Evolutionary conservation across 2,888 invertebrate genomes (phyloP).

Genomic region (Boloria selene): DNA sequence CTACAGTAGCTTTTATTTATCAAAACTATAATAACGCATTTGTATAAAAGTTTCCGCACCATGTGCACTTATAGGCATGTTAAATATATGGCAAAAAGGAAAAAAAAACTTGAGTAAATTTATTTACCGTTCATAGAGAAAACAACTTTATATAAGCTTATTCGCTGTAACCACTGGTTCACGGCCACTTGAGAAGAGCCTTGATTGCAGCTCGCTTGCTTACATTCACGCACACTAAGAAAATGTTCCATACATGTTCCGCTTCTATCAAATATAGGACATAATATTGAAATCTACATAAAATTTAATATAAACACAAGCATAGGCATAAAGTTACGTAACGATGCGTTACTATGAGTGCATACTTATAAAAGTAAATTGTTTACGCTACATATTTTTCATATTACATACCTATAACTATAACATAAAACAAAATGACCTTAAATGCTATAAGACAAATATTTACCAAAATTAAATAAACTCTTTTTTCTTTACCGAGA

Average conservation of each 20-base stretch:
- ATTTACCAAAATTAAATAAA: no score
- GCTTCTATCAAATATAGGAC: slow-evolving; percentile 13
- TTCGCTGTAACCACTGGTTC: slow-evolving; percentile 63
- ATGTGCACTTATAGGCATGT: slow-evolving; percentile 6
- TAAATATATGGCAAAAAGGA: slow-evolving; percentile 20
- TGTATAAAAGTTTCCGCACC: slow-evolving; percentile 5
- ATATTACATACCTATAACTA: background rate
- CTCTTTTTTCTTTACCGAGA: no score
- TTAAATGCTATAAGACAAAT: no score
- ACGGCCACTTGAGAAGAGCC: slow-evolving; percentile 64
- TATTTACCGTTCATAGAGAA: slow-evolving; percentile 25
- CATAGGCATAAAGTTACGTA: slow-evolving; percentile 28
- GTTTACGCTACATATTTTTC: background rate
- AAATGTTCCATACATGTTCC: slow-evolving; percentile 10
- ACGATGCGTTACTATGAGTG: slow-evolving; percentile 3
- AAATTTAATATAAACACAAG: slow-evolving; percentile 29
- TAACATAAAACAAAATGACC: no score
- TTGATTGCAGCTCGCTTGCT: slow-evolving; percentile 61
- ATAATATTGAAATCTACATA: slow-evolving; percentile 33
- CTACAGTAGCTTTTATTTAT: slow-evolving; percentile 19
- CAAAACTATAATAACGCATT: slow-evolving; percentile 12
- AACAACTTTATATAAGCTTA: slow-evolving; percentile 42
- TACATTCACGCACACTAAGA: slow-evolving; percentile 44
- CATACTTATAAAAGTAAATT: background rate
- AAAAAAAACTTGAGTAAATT: slow-evolving; percentile 22